A percentile compares a stretch with the other conserved stretches of the same genome.
phyloP scores from a whole-genome alignment of 2,113 vertebrate species.

The Pollachius pollachius region DNA sequence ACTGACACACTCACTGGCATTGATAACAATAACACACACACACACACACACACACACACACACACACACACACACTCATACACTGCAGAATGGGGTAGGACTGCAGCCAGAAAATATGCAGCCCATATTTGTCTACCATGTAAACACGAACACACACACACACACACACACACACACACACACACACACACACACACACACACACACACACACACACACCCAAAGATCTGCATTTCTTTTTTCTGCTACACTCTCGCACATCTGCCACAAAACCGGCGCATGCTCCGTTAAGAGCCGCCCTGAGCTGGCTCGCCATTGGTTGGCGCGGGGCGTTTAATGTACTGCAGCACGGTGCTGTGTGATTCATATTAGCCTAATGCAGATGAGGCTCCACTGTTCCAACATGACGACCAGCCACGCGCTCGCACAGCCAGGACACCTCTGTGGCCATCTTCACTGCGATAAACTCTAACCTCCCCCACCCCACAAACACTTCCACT shows the following conservation, averaged over 20 bases:
- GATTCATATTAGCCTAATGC: constrained; percentile 57
- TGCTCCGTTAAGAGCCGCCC: constrained; percentile 41
- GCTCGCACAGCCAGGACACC: constrained; percentile 5
- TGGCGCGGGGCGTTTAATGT: constrained; percentile 42
- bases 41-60: constrained; percentile 7
- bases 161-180: constrained; percentile 11
- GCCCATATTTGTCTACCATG: constrained; percentile 32
- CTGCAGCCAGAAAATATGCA: constrained; percentile 28
- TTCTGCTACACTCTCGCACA: constrained; percentile 49
- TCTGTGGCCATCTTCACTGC: too few species aligned
- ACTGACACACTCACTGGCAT: not conserved
- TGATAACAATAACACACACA: constrained; percentile 8
- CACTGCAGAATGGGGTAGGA: constrained; percentile 6
- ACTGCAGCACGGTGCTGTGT: constrained; percentile 50
- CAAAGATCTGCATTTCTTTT: constrained; percentile 36
- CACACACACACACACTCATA: constrained; percentile 16
- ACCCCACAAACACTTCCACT: too few species aligned
- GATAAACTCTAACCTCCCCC: not conserved
- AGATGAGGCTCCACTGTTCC: constrained; percentile 37
- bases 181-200: constrained; percentile 13
- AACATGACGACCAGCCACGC: constrained; percentile 19
- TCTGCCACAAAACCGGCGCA: constrained; percentile 50
- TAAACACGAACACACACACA: constrained; percentile 33
- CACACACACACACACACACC: constrained; percentile 11
- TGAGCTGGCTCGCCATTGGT: constrained; percentile 19